Percentiles rank a stretch among this genome's conserved stretches.
These are phyloP conservation scores for Stomatorhinus ivindoensis DNA, from an alignment of 2,113 vertebrate genomes.

Conservation along the genomic window DNA sequence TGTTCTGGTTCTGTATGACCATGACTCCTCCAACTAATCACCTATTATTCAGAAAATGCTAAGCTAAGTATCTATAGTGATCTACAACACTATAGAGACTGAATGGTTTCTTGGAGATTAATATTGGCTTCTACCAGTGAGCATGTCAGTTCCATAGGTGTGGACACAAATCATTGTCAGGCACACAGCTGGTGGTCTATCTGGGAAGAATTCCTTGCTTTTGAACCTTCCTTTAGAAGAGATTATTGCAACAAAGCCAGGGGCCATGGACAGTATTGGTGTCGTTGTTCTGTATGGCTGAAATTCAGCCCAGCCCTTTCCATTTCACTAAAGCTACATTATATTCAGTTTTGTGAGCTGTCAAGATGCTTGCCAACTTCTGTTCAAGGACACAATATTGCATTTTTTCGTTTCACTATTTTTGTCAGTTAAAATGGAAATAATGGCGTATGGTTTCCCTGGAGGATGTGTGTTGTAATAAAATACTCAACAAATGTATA, in stretches of 20 bases:
- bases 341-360: not conserved
- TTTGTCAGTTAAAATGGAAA: not conserved
- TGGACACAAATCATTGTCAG: conserved; percentile 9
- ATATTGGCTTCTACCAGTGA: conserved; percentile 10
- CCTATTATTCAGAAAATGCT: not conserved
- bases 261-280: not conserved
- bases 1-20: not conserved
- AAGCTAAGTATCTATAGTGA: conserved; percentile 5
- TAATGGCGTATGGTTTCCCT: not conserved
- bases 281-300: conserved; percentile 15
- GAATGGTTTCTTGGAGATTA: conserved; percentile 12
- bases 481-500: not conserved
- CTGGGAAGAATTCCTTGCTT: conserved; percentile 17
- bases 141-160: not conserved
- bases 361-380: not conserved
- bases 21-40: not conserved
- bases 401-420: not conserved
- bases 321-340: not conserved
- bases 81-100: not conserved
- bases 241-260: conserved; percentile 12
- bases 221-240: conserved; percentile 15
- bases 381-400: conserved; percentile 9
- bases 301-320: conserved; percentile 5
- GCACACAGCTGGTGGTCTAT: conserved; percentile 21
- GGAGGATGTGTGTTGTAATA: not conserved